Evolutionary conservation across 2,888 invertebrate species (phyloP), one percentile per base, ranked within the genome.

Genomic region (Asteroscopus sphinx): DNA sequence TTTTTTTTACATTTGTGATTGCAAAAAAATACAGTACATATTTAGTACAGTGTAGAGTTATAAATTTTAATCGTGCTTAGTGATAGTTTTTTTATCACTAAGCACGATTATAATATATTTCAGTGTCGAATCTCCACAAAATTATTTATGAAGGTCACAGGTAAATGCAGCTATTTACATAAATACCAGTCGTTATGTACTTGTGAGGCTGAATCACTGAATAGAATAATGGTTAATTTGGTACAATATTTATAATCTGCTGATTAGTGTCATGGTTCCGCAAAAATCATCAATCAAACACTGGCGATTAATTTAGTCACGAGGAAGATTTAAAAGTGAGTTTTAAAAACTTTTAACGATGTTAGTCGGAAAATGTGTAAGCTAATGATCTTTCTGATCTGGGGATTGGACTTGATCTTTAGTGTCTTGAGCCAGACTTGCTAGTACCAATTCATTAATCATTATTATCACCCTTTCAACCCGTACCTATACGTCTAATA

Each of bases 101-200:
- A 1, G 25, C 15, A 6, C 15, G 7, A 30, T 11, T 32, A 51
- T 26, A 26, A 33, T 15, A 40, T 41, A 35, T 37, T 60, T 48
- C 4, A 21, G 11, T 9, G 44, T 16, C 1, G 1, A 36, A 40
- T 13, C 25, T n/a, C 36, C 8, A 15, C 13, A 12, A 33, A 58
- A 56, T 37, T 2, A 17, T 47, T 44, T 32, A 26, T 3, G 55
- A 70, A 72, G 71, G 71, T 47, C 61, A 54, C 6, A 46, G 28
- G 33, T 72, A 65, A 74, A 55, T 36, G 40, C 33, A 49, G 15
- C 32, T 9, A 53, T 51, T 65, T 54, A 48, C 16, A 47, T 49
- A 65, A 72, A 56, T 61, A 51, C 42, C 45, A 3, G 41, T 59
- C 25, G 33, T 54, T 65, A 65, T 40, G 41, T 42, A 16, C 25